phyloP scores from a whole-genome alignment of 2,888 invertebrate genomes.

The Parnassius glacialis region DNA sequence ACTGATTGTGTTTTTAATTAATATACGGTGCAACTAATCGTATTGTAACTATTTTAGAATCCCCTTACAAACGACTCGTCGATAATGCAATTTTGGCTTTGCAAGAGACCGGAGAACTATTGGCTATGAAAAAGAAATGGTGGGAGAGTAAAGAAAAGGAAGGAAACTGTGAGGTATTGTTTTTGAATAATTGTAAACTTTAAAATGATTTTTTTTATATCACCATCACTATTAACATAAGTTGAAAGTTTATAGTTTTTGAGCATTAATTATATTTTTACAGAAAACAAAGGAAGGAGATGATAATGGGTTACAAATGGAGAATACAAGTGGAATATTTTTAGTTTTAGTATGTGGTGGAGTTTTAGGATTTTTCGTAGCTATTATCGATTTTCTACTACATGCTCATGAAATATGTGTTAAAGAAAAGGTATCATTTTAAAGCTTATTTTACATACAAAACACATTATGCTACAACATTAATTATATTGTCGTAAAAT shows the following conservation, averaged over 20 bases:
- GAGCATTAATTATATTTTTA: slow-evolving; percentile 21
- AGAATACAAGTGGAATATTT: slow-evolving; percentile 96
- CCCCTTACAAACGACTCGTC: slow-evolving; percentile 85
- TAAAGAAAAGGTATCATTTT: slow-evolving; percentile 84
- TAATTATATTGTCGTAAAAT: too few species aligned
- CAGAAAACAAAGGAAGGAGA: slow-evolving; percentile 48
- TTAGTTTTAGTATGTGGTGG: slow-evolving; percentile 90
- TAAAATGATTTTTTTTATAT: neutral
- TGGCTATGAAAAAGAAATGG: slow-evolving; percentile 91
- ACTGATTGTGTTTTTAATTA: too few species aligned
- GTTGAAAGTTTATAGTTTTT: too few species aligned
- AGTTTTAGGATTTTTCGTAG: slow-evolving; percentile 85
- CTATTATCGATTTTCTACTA: slow-evolving; percentile 91
- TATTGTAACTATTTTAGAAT: slow-evolving; percentile 76
- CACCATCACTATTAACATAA: neutral
- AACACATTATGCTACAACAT: neutral
- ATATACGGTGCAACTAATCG: too few species aligned
- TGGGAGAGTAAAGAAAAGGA: slow-evolving; percentile 87
- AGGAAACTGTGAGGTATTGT: slow-evolving; percentile 47
- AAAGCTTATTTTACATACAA: neutral
- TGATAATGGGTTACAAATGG: slow-evolving; percentile 85
- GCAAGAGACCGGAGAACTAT: slow-evolving; percentile 91
- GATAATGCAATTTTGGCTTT: slow-evolving; percentile 92
- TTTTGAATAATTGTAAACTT: neutral
- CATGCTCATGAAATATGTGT: slow-evolving; percentile 89